phyloP scores from a whole-genome alignment of 2,888 invertebrate genomes.

The Pharmacophagus antenor region DNA sequence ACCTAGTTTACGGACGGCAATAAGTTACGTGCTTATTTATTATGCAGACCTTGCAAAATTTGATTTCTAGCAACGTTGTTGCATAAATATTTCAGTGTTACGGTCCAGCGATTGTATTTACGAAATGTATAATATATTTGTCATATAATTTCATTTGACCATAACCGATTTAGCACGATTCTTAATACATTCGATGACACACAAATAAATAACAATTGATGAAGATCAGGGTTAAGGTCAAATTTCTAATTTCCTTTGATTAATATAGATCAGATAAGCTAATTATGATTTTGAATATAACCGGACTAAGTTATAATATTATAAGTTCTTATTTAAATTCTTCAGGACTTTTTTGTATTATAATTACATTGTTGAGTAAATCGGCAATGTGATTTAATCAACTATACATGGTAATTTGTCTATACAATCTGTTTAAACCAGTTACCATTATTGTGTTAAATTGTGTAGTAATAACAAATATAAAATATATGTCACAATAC shows the following conservation, averaged over 20 bases:
- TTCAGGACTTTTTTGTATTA: too few relatives aligned
- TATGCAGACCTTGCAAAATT: constrained; percentile 59
- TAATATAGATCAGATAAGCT: neutral
- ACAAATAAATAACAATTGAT: constrained; percentile 11
- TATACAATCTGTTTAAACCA: neutral
- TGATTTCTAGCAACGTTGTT: constrained; percentile 45
- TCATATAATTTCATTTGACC: constrained; percentile 26
- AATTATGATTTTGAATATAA: too few relatives aligned
- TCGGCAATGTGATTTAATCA: too few relatives aligned
- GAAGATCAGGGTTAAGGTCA: constrained; percentile 15
- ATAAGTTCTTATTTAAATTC: too few relatives aligned
- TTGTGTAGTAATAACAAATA: neutral
- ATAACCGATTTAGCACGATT: constrained; percentile 20
- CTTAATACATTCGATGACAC: neutral
- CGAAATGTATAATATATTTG: constrained; percentile 31
- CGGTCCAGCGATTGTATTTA: constrained; percentile 30
- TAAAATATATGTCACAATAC: neutral
- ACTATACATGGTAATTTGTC: neutral
- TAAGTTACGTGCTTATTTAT: constrained; percentile 40
- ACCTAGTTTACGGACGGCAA: constrained; percentile 22
- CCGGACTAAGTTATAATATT: too few relatives aligned
- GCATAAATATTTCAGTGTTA: constrained; percentile 41
- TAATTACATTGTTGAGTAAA: too few relatives aligned
- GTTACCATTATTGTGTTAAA: neutral
- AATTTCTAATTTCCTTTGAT: constrained; percentile 1